phyloP scores from a whole-genome alignment of 2,797 vertebrate species.

The Clarias laeviceps region DNA sequence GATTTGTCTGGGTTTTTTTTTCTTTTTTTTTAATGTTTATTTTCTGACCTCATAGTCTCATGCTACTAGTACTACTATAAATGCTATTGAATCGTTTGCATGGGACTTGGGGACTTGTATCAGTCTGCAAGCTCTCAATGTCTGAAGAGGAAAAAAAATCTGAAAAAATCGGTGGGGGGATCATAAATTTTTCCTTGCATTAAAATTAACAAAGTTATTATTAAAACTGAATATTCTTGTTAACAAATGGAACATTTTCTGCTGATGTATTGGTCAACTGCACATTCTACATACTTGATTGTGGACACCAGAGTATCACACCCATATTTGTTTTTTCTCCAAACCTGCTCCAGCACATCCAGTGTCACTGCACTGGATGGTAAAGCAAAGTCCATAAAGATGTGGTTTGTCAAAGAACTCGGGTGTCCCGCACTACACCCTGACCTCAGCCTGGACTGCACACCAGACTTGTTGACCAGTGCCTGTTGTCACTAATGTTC shows the following conservation, averaged over 20 bases:
- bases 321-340: not conserved
- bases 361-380: no score
- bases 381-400: no score
- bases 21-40: slow-evolving; percentile 7
- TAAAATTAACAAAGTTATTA: not conserved
- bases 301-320: not conserved
- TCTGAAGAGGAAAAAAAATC: not conserved
- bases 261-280: not conserved
- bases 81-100: not conserved
- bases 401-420: no score
- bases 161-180: no score
- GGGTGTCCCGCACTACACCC: no score
- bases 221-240: not conserved
- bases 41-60: slow-evolving; percentile 8
- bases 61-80: not conserved
- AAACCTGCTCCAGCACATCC: not conserved
- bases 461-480: not conserved
- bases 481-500: not conserved
- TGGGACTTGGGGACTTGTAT: not conserved
- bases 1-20: slow-evolving; percentile 18
- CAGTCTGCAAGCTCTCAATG: not conserved
- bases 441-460: not conserved
- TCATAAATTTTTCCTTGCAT: not conserved
- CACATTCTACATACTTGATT: not conserved
- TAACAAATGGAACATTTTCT: no score